Conservation (phyloP, 37 sponge, comb jelly and placozoan species). For the Halisarca cf. caerulea region DNA sequence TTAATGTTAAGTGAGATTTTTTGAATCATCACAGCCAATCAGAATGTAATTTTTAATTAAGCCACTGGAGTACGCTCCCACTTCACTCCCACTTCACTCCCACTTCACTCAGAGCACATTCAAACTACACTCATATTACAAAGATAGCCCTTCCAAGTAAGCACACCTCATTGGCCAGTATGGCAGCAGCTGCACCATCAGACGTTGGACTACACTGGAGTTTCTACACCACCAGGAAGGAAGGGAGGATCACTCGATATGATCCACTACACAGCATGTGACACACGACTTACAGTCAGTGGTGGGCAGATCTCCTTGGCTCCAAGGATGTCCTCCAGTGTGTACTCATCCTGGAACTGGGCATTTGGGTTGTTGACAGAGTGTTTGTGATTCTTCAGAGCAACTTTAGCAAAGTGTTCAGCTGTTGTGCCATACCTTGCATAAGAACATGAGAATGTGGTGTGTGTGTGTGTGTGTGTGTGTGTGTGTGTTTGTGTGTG, state of each 20-base stretch:
- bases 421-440: slow-evolving; percentile 52
- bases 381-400: slow-evolving; percentile 68
- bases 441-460: background rate
- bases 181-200: slow-evolving; percentile 72
- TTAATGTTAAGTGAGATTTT: too few relatives aligned
- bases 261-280: background rate
- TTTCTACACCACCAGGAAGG: slow-evolving; percentile 27
- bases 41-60: too few relatives aligned
- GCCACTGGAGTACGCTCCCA: too few relatives aligned
- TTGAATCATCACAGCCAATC: too few relatives aligned
- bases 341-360: slow-evolving; percentile 69
- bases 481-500: background rate
- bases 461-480: background rate
- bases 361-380: slow-evolving; percentile 80
- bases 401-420: slow-evolving; percentile 66
- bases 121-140: too few relatives aligned
- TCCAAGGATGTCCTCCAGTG: slow-evolving; percentile 53
- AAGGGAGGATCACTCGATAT: background rate
- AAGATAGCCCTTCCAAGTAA: too few relatives aligned
- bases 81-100: too few relatives aligned
- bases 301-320: slow-evolving; percentile 61
- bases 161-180: slow-evolving; percentile 60
- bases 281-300: slow-evolving; percentile 30
- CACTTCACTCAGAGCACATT: too few relatives aligned
- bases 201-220: slow-evolving; percentile 79